Percentiles rank a stretch among this genome's conserved stretches.
These are phyloP conservation scores for Chrysocyon brachyurus DNA, from an alignment of 2,797 vertebrate genomes.

Conservation along the genomic window DNA sequence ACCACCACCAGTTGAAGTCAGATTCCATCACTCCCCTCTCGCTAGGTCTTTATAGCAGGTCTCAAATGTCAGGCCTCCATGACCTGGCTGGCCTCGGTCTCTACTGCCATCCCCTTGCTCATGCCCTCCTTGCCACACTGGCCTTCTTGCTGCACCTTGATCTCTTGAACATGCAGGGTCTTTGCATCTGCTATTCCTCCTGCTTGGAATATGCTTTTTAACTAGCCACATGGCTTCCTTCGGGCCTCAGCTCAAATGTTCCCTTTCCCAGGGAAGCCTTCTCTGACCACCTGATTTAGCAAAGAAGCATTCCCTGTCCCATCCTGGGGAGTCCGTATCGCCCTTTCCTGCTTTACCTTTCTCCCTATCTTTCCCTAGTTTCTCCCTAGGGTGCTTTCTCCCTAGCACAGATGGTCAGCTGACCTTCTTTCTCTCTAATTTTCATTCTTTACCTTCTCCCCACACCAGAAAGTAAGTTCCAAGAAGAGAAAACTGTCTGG, in stretches of 20 bases:
- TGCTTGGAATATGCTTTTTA: background rate
- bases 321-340: background rate
- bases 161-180: background rate
- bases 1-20: background rate
- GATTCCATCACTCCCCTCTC: background rate
- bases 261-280: background rate
- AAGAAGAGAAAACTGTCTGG: background rate
- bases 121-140: background rate
- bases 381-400: background rate
- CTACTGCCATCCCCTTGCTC: background rate
- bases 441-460: background rate
- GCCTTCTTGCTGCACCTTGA: background rate
- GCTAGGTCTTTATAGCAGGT: background rate
- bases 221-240: background rate
- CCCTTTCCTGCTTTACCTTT: background rate
- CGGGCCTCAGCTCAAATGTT: background rate
- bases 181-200: background rate
- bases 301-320: background rate
- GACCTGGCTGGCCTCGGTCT: background rate
- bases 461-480: background rate
- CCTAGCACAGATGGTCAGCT: background rate
- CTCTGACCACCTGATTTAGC: background rate
- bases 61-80: background rate
- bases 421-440: background rate
- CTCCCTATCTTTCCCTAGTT: background rate